Conservation (phyloP, 2,113 vertebrate species). For the Trematomus loennbergii region DNA sequence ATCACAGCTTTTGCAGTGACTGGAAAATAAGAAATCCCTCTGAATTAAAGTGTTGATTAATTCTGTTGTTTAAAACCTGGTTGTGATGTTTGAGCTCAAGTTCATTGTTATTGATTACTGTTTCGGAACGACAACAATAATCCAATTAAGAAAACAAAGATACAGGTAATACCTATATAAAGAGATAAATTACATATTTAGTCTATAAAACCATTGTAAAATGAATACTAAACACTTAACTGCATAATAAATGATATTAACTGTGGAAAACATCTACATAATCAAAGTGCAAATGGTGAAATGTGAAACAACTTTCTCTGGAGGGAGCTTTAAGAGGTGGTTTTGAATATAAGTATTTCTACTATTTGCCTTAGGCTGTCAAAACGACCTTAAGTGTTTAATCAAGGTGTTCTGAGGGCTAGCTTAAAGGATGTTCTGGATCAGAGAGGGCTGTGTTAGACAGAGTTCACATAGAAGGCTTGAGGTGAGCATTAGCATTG, state of each 20-base stretch:
- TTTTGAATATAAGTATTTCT: conserved; percentile 3
- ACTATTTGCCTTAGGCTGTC: conserved; percentile 10
- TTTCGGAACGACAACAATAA: not conserved
- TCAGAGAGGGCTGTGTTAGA: conserved; percentile 25
- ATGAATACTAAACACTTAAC: not conserved
- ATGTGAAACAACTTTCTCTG: not conserved
- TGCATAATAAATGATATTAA: not conserved
- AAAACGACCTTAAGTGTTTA: conserved; percentile 1
- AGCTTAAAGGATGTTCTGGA: conserved; percentile 31
- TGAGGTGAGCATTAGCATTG: conserved; percentile 1
- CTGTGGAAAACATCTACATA: not conserved
- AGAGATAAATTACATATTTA: not conserved
- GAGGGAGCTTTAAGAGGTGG: not conserved
- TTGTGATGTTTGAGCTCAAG: not conserved
- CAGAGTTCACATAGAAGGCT: conserved; percentile 4
- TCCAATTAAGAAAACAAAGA: not conserved
- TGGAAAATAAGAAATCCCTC: conserved; percentile 1
- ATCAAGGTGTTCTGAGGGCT: conserved; percentile 32
- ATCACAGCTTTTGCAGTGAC: conserved; percentile 5
- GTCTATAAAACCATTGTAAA: not conserved
- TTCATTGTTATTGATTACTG: not conserved
- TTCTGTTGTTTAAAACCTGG: not conserved
- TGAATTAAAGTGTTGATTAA: not conserved
- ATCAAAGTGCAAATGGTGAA: not conserved
- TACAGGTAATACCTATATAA: not conserved